Conservation (phyloP, 2,888 invertebrate genomes). For the Phortica okadai region DNA sequence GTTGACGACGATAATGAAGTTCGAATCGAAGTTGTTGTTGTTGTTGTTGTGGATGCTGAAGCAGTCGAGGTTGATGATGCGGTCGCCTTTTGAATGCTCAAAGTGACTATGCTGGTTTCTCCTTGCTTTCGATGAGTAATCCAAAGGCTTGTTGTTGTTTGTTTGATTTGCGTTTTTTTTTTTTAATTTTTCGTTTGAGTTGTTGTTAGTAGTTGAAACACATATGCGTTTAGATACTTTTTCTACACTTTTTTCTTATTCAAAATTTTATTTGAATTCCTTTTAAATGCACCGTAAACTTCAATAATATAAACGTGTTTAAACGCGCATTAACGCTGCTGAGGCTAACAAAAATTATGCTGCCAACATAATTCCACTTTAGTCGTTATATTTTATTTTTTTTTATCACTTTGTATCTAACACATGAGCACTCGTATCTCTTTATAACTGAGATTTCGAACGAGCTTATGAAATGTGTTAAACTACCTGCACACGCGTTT, state of each 20-base stretch:
- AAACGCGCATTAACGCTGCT: slow-evolving; percentile 53
- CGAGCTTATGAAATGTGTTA: slow-evolving; percentile 3
- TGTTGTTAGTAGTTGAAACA: slow-evolving; percentile 37
- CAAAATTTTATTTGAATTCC: slow-evolving; percentile 4
- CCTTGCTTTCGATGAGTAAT: slow-evolving; percentile 58
- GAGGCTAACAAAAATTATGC: not conserved
- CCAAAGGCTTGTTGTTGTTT: slow-evolving; percentile 41
- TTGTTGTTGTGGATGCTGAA: slow-evolving; percentile 50
- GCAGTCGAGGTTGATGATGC: slow-evolving; percentile 13
- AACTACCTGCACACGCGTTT: slow-evolving; percentile 27
- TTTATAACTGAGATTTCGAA: slow-evolving; percentile 13
- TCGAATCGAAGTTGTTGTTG: slow-evolving; percentile 6
- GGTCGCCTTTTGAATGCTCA: slow-evolving; percentile 29
- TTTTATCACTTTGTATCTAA: not conserved
- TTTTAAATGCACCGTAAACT: slow-evolving; percentile 22
- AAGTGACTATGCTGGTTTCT: slow-evolving; percentile 54
- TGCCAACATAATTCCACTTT: slow-evolving; percentile 1
- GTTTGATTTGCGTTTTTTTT: not conserved
- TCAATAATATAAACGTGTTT: slow-evolving; percentile 58
- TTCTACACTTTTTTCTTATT: slow-evolving; percentile 9
- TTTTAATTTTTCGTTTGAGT: slow-evolving; percentile 19
- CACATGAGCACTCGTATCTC: not conserved
- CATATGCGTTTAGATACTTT: slow-evolving; percentile 15
- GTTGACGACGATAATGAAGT: not conserved
- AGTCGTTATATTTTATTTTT: slow-evolving; percentile 1